phyloP scores from a whole-genome alignment of 30 jellyfish, hydroid and myxozoan species.

The Aurelia aurita region DNA sequence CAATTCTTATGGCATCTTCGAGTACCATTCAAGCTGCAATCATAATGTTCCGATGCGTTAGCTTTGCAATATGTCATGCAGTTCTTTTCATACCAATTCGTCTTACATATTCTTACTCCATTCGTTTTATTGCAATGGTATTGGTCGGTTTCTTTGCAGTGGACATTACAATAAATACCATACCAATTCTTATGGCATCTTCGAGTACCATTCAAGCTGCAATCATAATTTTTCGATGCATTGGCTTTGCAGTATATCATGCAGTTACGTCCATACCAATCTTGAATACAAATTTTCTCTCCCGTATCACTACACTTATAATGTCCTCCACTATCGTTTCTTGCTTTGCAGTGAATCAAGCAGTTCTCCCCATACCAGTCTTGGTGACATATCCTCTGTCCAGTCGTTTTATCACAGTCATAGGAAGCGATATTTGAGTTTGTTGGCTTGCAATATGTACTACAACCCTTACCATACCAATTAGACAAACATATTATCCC shows the following conservation, averaged over 20 bases:
- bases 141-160: not conserved
- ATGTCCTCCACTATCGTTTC: conserved; percentile 34
- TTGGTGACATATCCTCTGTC: conserved; percentile 21
- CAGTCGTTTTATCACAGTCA: conserved; percentile 22
- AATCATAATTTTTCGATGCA: not conserved
- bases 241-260: conserved; percentile 23
- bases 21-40: conserved; percentile 17
- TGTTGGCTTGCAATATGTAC: conserved; percentile 7
- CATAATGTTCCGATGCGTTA: not conserved
- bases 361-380: conserved; percentile 55
- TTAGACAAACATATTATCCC: conserved; percentile 21
- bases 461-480: conserved; percentile 55
- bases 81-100: conserved; percentile 25
- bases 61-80: conserved; percentile 33
- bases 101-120: conserved; percentile 26
- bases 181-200: conserved; percentile 7
- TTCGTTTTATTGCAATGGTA: not conserved
- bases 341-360: conserved; percentile 16
- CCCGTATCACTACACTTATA: conserved; percentile 60
- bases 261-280: conserved; percentile 69
- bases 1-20: not conserved
- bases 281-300: conserved; percentile 18
- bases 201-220: conserved; percentile 5
- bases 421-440: not conserved
- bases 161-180: not conserved